Evolutionary conservation across 53 echinoderm and acorn worm species (phyloP), one percentile per base, ranked within the genome.

Genomic region (Arbacia lixula): DNA sequence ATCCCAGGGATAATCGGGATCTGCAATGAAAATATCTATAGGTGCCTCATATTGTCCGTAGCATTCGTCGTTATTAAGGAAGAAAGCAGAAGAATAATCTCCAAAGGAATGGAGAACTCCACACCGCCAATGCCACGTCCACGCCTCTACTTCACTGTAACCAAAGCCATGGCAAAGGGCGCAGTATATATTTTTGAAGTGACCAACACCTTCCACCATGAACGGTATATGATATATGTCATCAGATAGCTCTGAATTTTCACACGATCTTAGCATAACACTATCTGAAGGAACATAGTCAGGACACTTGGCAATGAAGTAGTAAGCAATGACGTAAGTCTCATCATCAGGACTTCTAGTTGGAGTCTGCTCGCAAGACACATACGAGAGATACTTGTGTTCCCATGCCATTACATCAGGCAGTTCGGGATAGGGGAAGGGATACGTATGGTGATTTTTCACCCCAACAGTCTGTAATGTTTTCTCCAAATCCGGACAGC

Each of bases 141-240:
- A 86, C 26, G 64, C 28, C 9, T 16, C 14, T 4, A 86, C 40
- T 5, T 75, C 66, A 17, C 19, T 4, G 24, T 24, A 38, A n/a
- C 38, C 49, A 12, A 86, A 33, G 30, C 86, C 86, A 14, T 86
- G 86, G 36, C 86, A 86, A 5, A 75, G 20, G 35, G 75, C 60
- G 28, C 85, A 84, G 57, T 11, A 84, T 4, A 84, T 27, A 36
- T 84, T 84, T 55, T 69, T 84, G 71, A 84, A 85, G 19, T 64
- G 64, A 29, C 64, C 64, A 31, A 64, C 33, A 3, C 58, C 40
- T 22, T 38, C 26, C 12, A 77, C 57, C 20, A 39, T 58, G 57
- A 77, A 37, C 14, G 77, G 77, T 0, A 55, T 58, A 25, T 24
- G 12, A 58, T 57, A 77, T 11, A 57, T 12, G 12, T 58, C 58